Conservation (phyloP, 1,140 invertebrate species). For the Chelonus insularis region DNA sequence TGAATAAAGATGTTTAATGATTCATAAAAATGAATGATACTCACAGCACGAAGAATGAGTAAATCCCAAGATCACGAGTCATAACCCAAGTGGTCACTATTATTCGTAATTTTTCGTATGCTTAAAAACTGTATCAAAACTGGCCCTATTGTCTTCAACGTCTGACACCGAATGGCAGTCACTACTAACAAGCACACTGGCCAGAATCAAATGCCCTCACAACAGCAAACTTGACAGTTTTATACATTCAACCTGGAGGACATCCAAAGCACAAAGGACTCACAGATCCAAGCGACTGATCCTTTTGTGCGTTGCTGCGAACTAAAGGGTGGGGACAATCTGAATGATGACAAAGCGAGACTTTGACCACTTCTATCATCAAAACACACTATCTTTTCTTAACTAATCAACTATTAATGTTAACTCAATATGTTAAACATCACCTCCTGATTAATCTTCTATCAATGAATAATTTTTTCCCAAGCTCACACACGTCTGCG, state of each 20-base stretch:
- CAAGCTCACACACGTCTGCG: neutral
- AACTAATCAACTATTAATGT: no score
- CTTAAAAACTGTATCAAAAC: neutral
- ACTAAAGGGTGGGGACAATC: neutral
- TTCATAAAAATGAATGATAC: no score
- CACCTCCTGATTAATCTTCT: neutral
- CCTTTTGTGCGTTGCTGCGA: neutral
- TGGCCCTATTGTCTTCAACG: neutral
- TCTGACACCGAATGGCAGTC: conserved; percentile 18
- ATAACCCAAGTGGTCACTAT: neutral
- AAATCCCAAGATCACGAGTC: neutral
- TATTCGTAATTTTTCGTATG: no score
- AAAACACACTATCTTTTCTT: no score
- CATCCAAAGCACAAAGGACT: neutral
- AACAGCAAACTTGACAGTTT: neutral
- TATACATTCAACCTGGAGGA: neutral
- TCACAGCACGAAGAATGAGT: neutral
- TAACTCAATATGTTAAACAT: no score
- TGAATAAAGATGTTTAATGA: no score
- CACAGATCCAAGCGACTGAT: neutral
- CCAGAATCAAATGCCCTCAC: neutral
- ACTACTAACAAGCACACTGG: conserved; percentile 8
- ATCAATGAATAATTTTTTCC: neutral
- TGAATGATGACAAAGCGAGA: neutral
- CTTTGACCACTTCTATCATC: neutral